Conservation (phyloP, 2,888 invertebrate genomes). For the Clepsis dumicolana region DNA sequence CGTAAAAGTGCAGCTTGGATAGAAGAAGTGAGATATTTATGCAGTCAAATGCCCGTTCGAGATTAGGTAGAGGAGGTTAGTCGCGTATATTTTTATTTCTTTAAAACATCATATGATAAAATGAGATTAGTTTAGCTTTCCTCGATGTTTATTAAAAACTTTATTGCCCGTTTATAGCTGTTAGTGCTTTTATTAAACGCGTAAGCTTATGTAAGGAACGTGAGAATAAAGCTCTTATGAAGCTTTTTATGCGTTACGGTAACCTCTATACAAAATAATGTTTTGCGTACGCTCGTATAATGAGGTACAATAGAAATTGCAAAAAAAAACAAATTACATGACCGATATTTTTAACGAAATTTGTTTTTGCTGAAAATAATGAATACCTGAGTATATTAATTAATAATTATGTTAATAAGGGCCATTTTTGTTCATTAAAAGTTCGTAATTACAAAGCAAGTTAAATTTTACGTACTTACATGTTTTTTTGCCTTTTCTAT, state of each 20-base stretch:
- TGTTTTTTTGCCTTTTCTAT: too few species aligned
- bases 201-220: not conserved
- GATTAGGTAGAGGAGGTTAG: too few species aligned
- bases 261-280: not conserved
- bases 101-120: not conserved
- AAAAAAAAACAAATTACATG: not conserved
- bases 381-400: too few species aligned
- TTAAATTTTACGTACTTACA: too few species aligned
- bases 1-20: too few species aligned
- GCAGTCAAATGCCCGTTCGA: too few species aligned
- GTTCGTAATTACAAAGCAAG: too few species aligned
- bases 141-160: constrained; percentile 27
- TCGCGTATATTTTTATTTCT: not conserved
- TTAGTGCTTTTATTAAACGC: constrained; percentile 32
- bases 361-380: too few species aligned
- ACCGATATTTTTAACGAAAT: too few species aligned
- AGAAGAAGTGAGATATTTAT: too few species aligned
- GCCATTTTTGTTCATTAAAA: too few species aligned
- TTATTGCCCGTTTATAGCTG: constrained; percentile 15
- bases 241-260: constrained; percentile 20
- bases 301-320: not conserved
- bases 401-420: too few species aligned
- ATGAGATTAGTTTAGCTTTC: not conserved
- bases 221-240: not conserved
- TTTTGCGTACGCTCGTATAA: not conserved